Evolutionary conservation across 2,797 vertebrate genomes (phyloP), one percentile per base, ranked within the genome.

Genomic region (Petrocephalus sullivani): DNA sequence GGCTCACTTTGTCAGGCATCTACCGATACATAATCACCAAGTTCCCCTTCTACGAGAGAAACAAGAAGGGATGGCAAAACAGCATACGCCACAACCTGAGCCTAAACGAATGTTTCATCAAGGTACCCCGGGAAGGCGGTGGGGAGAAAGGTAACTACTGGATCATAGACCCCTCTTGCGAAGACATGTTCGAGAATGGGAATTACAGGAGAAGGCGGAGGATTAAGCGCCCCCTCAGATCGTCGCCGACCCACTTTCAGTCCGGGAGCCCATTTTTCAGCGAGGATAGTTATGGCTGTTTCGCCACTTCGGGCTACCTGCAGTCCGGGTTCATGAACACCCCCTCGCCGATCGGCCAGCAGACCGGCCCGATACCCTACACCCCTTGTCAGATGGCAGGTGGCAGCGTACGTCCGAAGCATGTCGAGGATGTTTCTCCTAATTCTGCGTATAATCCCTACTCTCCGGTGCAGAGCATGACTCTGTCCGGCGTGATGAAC

Each of bases 181-280:
- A 99, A 96, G 98, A 99, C 94, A 99, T 99, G 98, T 99, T 99
- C 90, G 98, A 99, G 94, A 99, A 99, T 93, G 98, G 98, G 87
- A 99, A 99, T 96, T 99, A 99, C 95, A 93, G 98, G 90, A 95
- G 98, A 16, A 96, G 98, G 51, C 96, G 98, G 91, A 95, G 98
- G 92, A 99, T 99, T 98, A 99, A 99, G 95, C 95, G 98, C 86
- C 98, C 98, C 84, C 98, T 98, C 95, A 95, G 98, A 91, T 97
- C 98, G 28, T 97, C 98, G 21, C 96, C 97, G 49, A 96, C 96
- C 8, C 97, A 98, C 93, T 98, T 99, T 94, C 97, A 97, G 92
- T 97, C 97, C 0, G 96, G 97, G 60, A 99, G 98, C 92, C 95
- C 96, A 75, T 95, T 98, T 89, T 99, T 98, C 91, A 95, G 95